These are phyloP conservation scores for Hypotaenidia philippensis DNA, from an alignment of 2,797 vertebrate genomes.

Conservation along the genomic window DNA sequence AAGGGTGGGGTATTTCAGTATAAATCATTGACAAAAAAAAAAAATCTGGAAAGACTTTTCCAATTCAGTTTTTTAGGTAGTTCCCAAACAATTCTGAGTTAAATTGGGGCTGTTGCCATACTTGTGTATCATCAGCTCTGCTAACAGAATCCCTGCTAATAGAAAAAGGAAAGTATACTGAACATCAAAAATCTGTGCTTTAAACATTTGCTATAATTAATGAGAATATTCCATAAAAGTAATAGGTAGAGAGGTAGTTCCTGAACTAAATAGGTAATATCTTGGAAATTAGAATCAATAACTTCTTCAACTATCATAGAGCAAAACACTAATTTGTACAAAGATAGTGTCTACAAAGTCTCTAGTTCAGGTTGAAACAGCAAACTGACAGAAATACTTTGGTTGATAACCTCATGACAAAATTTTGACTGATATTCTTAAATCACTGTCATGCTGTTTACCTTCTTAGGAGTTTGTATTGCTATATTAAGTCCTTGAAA, in stretches of 20 bases:
- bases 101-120: background rate
- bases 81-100: background rate
- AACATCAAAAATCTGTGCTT: background rate
- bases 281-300: background rate
- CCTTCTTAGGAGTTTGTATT: background rate
- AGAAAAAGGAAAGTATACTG: background rate
- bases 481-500: background rate
- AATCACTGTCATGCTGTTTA: background rate
- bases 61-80: background rate
- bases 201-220: background rate
- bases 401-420: background rate
- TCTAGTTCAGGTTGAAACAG: background rate
- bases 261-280: background rate
- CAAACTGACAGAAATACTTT: background rate
- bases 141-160: background rate
- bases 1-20: background rate
- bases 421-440: background rate
- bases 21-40: background rate
- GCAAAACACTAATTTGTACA: background rate
- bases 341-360: background rate
- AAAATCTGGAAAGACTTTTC: background rate
- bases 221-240: background rate
- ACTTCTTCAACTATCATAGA: background rate
- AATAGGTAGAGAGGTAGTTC: background rate
- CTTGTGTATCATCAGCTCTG: background rate